phyloP scores from a whole-genome alignment of 2,888 invertebrate species.

The Chymomyza caudatula region DNA sequence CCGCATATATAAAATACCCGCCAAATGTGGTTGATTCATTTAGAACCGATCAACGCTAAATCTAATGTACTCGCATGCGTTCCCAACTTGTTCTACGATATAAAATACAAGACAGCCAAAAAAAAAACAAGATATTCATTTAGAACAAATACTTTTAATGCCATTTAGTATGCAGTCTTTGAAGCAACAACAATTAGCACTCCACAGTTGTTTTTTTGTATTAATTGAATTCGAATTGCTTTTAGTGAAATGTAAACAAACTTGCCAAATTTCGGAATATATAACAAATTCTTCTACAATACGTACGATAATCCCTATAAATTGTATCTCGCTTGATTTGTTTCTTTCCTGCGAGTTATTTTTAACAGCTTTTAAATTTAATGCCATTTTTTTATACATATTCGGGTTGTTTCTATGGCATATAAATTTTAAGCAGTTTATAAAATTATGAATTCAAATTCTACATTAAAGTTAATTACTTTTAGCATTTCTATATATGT shows the following conservation, averaged over 20 bases:
- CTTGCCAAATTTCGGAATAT: background rate
- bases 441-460: background rate
- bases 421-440: background rate
- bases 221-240: background rate
- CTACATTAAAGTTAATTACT: background rate
- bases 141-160: conserved; percentile 12
- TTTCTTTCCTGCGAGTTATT: background rate
- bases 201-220: conserved; percentile 8
- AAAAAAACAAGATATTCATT: conserved; percentile 29
- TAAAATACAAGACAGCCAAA: conserved; percentile 8
- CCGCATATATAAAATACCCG: conserved; percentile 11
- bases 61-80: conserved; percentile 19
- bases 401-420: background rate
- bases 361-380: background rate
- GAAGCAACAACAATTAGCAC: conserved; percentile 39
- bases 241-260: background rate
- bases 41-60: background rate
- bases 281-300: background rate
- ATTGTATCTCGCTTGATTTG: background rate
- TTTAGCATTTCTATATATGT: background rate
- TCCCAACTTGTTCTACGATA: conserved; percentile 44
- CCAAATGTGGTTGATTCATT: conserved; percentile 38
- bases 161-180: conserved; percentile 19
- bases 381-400: background rate
- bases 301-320: background rate